These are phyloP conservation scores for Anabacerthia variegaticeps DNA, from an alignment of 2,797 vertebrate genomes.

Conservation along the genomic window DNA sequence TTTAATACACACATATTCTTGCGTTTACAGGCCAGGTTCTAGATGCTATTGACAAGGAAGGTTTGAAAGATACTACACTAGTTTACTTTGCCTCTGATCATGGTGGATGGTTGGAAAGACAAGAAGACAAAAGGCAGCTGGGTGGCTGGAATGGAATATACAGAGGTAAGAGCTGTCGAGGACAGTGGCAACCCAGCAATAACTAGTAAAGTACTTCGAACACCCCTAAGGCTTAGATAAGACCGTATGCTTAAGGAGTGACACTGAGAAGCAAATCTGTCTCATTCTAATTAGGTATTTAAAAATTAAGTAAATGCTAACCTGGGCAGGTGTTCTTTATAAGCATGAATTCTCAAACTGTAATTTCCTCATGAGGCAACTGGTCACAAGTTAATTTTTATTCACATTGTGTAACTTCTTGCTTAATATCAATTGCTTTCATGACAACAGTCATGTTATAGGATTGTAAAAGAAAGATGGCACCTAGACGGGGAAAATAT, in stretches of 20 bases:
- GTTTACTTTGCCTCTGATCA: constrained; percentile 93
- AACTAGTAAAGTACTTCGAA: neutral
- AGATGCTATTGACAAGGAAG: constrained; percentile 77
- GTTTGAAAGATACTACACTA: constrained; percentile 81
- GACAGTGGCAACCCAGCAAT: neutral
- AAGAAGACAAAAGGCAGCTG: constrained; percentile 58
- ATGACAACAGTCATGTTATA: neutral
- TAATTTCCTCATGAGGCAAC: neutral
- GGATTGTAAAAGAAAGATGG: neutral
- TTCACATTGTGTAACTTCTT: neutral
- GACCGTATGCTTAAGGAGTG: neutral
- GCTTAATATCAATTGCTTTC: neutral
- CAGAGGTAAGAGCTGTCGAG: constrained; percentile 77
- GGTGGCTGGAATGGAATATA: constrained; percentile 93
- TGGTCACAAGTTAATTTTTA: neutral
- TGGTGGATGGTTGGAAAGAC: constrained; percentile 85
- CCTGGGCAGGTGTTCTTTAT: neutral
- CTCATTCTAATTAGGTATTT: neutral
- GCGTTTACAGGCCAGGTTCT: constrained; percentile 80
- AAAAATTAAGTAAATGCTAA: neutral
- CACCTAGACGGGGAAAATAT: neutral
- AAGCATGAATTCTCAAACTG: neutral
- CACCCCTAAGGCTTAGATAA: neutral
- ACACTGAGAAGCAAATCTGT: neutral
- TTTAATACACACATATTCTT: neutral